A percentile compares a stretch with the other conserved stretches of the same genome.
phyloP scores from a whole-genome alignment of 2,797 vertebrate genomes.

The Sebastes hopkinsi region DNA sequence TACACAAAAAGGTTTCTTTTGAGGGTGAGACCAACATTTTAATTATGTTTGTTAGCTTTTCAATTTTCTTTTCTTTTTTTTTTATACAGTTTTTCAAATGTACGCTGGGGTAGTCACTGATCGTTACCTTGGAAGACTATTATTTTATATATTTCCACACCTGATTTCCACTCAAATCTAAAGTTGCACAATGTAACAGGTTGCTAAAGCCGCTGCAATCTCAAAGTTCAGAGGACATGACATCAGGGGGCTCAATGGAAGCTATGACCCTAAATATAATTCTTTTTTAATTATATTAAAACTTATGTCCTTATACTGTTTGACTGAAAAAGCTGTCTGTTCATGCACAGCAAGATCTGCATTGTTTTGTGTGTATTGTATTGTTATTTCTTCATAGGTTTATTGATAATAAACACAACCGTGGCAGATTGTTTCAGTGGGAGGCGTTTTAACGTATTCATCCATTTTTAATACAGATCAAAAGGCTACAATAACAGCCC shows the following conservation, averaged over 20 bases:
- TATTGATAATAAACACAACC: constrained; percentile 33
- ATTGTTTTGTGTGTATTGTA: background rate
- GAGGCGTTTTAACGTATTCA: constrained; percentile 18
- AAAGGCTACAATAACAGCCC: constrained; percentile 44
- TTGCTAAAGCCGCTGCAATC: background rate
- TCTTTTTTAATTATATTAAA: background rate
- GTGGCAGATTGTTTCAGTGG: constrained; percentile 10
- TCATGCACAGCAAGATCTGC: background rate
- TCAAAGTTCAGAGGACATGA: background rate
- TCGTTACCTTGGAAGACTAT: background rate
- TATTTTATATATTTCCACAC: background rate
- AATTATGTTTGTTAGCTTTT: background rate
- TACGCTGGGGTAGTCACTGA: background rate
- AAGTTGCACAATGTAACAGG: background rate
- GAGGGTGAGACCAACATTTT: background rate
- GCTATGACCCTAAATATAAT: background rate
- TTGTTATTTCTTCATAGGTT: constrained; percentile 11
- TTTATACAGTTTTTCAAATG: background rate
- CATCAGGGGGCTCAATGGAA: background rate
- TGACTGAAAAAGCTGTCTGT: background rate
- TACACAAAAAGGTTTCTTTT: background rate
- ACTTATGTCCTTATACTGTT: background rate
- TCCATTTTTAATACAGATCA: constrained; percentile 33
- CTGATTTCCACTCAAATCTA: background rate
- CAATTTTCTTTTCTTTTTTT: background rate